Evolutionary conservation across 2,888 invertebrate species (phyloP).

Genomic region (Ypsolopha scabrella): DNA sequence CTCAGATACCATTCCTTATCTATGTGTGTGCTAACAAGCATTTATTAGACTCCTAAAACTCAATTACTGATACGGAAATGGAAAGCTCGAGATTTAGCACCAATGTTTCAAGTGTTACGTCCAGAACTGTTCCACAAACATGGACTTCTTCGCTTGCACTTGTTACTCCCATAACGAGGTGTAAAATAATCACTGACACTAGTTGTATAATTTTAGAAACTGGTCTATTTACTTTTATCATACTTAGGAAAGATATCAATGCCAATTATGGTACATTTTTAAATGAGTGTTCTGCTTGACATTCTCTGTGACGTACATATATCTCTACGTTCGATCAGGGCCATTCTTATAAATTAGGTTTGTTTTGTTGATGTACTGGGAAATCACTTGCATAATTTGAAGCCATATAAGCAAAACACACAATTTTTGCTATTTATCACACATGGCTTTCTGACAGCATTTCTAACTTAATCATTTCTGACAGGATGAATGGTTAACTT

Average conservation of each 20-base stretch:
- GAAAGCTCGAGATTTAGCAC: too few relatives aligned
- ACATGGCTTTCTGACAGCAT: background rate
- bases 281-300: background rate
- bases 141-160: background rate
- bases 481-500: slow-evolving; percentile 1
- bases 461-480: background rate
- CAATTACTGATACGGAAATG: too few relatives aligned
- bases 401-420: background rate
- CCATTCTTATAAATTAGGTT: too few relatives aligned
- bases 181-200: background rate
- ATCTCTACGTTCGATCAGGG: too few relatives aligned
- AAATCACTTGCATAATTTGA: too few relatives aligned
- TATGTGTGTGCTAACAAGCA: too few relatives aligned
- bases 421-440: background rate
- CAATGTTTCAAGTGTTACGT: background rate
- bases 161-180: background rate
- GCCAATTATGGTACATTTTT: too few relatives aligned
- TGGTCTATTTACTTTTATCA: background rate
- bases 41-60: too few relatives aligned
- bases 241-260: too few relatives aligned
- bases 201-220: background rate
- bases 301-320: too few relatives aligned
- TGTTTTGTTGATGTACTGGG: too few relatives aligned
- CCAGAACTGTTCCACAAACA: background rate
- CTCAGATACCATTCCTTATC: too few relatives aligned